Conservation (phyloP, 2,113 vertebrate species). For the Procavia capensis region DNA sequence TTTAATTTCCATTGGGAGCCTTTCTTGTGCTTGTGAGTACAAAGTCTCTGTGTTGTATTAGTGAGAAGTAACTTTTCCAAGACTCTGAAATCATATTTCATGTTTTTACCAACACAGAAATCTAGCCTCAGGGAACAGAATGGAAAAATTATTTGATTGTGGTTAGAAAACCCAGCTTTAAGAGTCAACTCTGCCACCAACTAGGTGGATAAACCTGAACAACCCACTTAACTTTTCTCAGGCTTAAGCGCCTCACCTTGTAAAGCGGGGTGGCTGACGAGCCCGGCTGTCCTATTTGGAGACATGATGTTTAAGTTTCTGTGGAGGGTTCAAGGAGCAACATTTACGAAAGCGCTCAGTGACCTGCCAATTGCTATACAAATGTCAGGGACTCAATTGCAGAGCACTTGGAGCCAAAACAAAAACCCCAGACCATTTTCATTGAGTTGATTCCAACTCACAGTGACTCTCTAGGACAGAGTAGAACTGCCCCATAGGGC, state of each 20-base stretch:
- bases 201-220: not conserved
- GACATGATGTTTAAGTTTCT: not conserved
- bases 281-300: not conserved
- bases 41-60: not conserved
- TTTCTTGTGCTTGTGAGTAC: not conserved
- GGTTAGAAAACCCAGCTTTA: not conserved
- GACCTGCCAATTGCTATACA: not conserved
- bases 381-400: not conserved
- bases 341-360: not conserved
- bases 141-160: not conserved
- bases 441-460: not conserved
- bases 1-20: not conserved
- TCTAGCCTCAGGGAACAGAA: not conserved
- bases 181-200: not conserved
- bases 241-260: not conserved
- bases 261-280: not conserved
- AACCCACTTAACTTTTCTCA: not conserved
- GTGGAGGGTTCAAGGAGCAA: not conserved
- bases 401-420: too few species aligned
- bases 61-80: not conserved
- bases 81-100: not conserved
- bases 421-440: not conserved
- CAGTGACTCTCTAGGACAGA: not conserved
- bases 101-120: not conserved
- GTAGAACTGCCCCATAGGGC: not conserved